Evolutionary conservation across 2,888 invertebrate genomes (phyloP), one percentile per base, ranked within the genome.

Genomic region (Eulithis testata): DNA sequence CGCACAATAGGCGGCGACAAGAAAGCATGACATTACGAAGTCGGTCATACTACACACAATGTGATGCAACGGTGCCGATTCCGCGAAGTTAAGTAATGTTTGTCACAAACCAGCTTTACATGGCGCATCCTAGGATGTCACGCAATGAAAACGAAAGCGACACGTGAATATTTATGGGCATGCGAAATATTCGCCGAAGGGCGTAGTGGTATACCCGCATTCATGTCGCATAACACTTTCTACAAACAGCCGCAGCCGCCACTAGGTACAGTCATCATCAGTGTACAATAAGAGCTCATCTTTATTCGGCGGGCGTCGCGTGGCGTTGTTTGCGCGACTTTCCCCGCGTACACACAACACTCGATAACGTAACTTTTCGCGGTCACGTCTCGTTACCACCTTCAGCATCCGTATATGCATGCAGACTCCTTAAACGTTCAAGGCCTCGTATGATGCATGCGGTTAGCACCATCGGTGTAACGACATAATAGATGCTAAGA

Each of bases 141-240:
- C 85, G 86, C 86, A 88, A 87, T 86, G 89, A 89, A 92, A 91
- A 88, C 76, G 91, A 92, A 92, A 92, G 91, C 81, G 87, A 76
- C 81, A 78, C 79, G 81, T 86, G 84, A 89, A 89, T 90, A 89
- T 91, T 90, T 90, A 91, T 89, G 85, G 84, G 86, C 83, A 83
- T 84, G 91, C 90, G 88, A 89, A 91, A 88, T 90, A 88, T 90
- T 88, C 86, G 88, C 89, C 87, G 85, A 91, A 93, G 92, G 93
- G 92, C 91, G 88, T 88, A 85, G 88, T 88, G 21, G 21, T 21
- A 21, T 21, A 85, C 91, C 92, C 91, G 91, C 86, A 91, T 91
- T 83, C 76, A 71, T 73, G 73, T 76, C 81, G 77, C 81, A 78
- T 72, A 79, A 84, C 86, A 83, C 93, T 92, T 93, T 93, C 93